phyloP scores from a whole-genome alignment of 2,888 invertebrate species.

The Lasius platythorax region DNA sequence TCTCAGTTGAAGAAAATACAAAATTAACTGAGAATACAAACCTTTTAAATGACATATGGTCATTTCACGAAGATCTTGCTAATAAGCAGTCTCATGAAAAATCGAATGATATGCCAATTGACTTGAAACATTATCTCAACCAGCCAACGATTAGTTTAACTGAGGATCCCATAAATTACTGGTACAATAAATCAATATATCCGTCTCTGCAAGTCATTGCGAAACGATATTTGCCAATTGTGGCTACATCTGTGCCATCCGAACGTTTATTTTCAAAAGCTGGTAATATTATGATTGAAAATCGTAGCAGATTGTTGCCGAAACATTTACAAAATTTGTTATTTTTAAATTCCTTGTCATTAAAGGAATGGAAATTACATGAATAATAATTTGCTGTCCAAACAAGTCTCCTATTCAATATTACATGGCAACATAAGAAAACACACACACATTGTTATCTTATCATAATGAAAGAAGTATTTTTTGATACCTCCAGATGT shows the following conservation, averaged over 20 bases:
- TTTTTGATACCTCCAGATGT: slow-evolving; percentile 86
- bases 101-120: background rate
- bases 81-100: background rate
- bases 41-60: background rate
- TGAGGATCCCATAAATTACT: background rate
- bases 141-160: background rate
- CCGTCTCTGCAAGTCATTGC: background rate
- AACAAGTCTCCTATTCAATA: slow-evolving; percentile 81
- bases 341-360: background rate
- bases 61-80: background rate
- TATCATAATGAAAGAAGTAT: slow-evolving; percentile 84
- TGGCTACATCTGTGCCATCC: background rate
- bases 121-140: slow-evolving; percentile 1
- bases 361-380: background rate
- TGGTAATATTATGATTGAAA: background rate
- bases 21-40: background rate
- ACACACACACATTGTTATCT: slow-evolving; percentile 81
- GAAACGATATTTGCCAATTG: background rate
- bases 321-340: background rate
- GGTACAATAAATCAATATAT: background rate
- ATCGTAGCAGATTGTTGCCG: background rate
- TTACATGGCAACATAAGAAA: slow-evolving; percentile 86
- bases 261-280: background rate
- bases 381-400: too few species aligned
- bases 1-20: background rate